Percentiles rank a stretch among this genome's conserved stretches.
These are phyloP conservation scores for Drosophila glabriapex DNA, from an alignment of 2,888 invertebrate genomes.

Conservation along the genomic window DNA sequence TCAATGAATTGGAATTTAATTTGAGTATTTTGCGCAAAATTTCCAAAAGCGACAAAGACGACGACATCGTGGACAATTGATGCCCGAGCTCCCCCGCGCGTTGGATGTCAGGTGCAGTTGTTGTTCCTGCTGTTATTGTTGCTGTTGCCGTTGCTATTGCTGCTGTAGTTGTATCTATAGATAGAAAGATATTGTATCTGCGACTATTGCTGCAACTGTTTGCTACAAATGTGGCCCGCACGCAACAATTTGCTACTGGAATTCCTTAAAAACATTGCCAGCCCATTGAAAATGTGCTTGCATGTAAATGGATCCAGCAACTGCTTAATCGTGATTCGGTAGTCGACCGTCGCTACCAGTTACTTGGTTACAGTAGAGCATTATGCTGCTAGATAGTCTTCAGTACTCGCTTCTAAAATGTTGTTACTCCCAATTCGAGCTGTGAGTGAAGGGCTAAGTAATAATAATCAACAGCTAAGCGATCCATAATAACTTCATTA, in stretches of 20 bases:
- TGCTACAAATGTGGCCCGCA: slow-evolving; percentile 75
- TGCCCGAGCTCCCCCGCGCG: slow-evolving; percentile 73
- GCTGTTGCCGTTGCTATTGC: slow-evolving; percentile 8
- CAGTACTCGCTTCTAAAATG: slow-evolving; percentile 8
- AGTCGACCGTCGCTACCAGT: slow-evolving; percentile 32
- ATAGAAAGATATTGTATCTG: slow-evolving; percentile 62
- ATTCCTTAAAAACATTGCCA: slow-evolving; percentile 54
- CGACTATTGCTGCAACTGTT: slow-evolving; percentile 41
- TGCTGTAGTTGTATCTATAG: slow-evolving; percentile 32
- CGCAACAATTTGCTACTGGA: slow-evolving; percentile 82
- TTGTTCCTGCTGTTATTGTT: slow-evolving; percentile 20
- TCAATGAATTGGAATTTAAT: slow-evolving; percentile 86
- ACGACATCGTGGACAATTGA: slow-evolving; percentile 79
- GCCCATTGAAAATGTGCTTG: slow-evolving; percentile 58
- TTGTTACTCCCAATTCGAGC: slow-evolving; percentile 6
- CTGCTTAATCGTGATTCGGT: slow-evolving; percentile 79
- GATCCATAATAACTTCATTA: slow-evolving; percentile 67
- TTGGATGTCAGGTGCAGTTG: slow-evolving; percentile 69
- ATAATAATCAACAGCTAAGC: slow-evolving; percentile 28
- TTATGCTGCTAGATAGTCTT: background rate
- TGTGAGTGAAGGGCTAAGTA: slow-evolving; percentile 13
- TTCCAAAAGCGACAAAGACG: slow-evolving; percentile 60
- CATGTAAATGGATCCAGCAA: slow-evolving; percentile 69
- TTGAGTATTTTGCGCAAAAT: slow-evolving; percentile 83
- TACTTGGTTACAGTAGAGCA: background rate